Base-by-base conservation (phyloP, 2,113 vertebrate species). In the Epinephelus moara region DNA sequence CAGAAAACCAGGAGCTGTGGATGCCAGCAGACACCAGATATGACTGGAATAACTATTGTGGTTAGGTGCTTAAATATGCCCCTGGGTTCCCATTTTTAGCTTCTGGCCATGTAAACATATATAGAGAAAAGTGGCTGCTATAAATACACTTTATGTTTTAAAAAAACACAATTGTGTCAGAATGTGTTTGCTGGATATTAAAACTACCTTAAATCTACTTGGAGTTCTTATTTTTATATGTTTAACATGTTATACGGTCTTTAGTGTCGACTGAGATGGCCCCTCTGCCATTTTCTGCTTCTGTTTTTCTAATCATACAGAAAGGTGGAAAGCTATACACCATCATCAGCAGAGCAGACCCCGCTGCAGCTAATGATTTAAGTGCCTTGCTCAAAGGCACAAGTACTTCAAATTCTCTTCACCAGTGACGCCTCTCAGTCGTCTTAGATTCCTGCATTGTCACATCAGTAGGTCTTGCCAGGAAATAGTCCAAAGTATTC, bases 21-120 rank as follows among this genome's bases (percentile, higher is more conserved):
- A 86, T 74, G 84, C 80, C 84, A 87, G 81, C 4, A n/a, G 79
- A 91, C 90, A 91, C 85, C 80, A 90, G 90, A 93, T 91, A 83
- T 68, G 82, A 84, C 89, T 67, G 80, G 76, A 90, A 90, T 82
- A 93, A 82, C 69, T 80, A 66, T 86, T 88, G 88, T 89, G 92
- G 93, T 91, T 55, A 62, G 85, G 87, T 78, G 62, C 87, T 92
- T 87, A 83, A 90, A 92, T 81, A 80, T 85, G 71, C 78, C 76
- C 61, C 74, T 70, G 84, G 66, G 30, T 69, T 87, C 76, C 82
- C 71, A 74, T 86, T 89, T 89, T 90, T 90, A 91, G 86, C 75
- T 85, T 57, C 78, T 80, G 85, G 85, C 75, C 80, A 83, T 77
- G 79, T 84, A 84, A 93, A 87, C 83, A 86, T 62, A 87, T 70